These are phyloP conservation scores for Trachelus tabidus DNA, from an alignment of 2,888 invertebrate species.

Conservation along the genomic window DNA sequence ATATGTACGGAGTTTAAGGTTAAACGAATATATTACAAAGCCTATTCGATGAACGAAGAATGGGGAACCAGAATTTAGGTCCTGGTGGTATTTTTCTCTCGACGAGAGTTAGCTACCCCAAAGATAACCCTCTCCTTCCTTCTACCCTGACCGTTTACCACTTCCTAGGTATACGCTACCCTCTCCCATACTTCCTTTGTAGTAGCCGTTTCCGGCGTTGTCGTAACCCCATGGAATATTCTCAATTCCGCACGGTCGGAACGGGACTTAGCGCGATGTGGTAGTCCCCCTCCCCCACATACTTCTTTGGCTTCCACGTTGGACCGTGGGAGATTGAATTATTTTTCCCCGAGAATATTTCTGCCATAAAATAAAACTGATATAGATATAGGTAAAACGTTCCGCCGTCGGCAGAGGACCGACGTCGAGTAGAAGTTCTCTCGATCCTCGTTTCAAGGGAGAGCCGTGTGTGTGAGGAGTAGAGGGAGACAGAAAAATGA, in stretches of 20 bases:
- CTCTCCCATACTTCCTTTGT: no score
- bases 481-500: conserved; percentile 7
- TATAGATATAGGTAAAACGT: conserved; percentile 27
- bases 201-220: not conserved
- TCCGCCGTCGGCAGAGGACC: conserved; percentile 3
- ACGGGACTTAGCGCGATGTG: not conserved
- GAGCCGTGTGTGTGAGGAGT: not conserved
- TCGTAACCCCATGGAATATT: not conserved
- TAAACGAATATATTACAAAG: no score
- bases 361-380: conserved; percentile 55
- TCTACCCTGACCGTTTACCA: no score
- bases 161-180: no score
- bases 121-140: no score
- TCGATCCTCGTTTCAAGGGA: not conserved
- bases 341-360: conserved; percentile 58
- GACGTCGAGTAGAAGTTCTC: not conserved
- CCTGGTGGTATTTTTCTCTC: no score
- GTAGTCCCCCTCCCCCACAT: not conserved
- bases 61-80: no score
- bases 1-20: no score
- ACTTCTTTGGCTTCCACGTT: conserved; percentile 1
- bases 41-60: no score
- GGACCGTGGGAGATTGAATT: conserved; percentile 53
- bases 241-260: not conserved
- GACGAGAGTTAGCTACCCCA: no score